These are phyloP conservation scores for Rhogogaster chlorosoma DNA, from an alignment of 2,888 invertebrate species.

Conservation along the genomic window DNA sequence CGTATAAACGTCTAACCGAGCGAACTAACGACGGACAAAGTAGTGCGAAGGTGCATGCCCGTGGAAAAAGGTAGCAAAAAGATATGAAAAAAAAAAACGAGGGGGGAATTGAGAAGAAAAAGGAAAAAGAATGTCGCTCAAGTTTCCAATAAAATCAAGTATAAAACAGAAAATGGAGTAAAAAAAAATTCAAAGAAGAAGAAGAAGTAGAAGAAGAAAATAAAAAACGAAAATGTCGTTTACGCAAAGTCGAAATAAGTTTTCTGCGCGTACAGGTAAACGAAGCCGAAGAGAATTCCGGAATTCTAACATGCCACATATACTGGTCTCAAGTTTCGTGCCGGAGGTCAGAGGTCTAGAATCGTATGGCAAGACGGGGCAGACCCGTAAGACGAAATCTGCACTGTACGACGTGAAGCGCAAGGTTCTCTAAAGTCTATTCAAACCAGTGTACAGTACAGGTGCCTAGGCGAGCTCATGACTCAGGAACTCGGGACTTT, in stretches of 20 bases:
- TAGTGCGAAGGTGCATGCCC: not conserved
- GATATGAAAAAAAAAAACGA: not conserved
- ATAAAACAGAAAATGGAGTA: too few relatives aligned
- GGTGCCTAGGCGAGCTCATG: not conserved
- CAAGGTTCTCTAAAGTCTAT: slow-evolving; percentile 29
- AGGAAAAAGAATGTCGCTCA: not conserved
- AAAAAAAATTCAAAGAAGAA: too few relatives aligned
- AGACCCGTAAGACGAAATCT: slow-evolving; percentile 4
- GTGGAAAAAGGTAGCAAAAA: not conserved
- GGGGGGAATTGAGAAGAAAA: not conserved
- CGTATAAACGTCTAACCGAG: not conserved
- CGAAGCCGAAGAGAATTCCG: not conserved
- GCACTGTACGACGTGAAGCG: not conserved
- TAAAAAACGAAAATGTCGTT: not conserved
- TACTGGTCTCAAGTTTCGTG: not conserved
- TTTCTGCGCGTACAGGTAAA: not conserved
- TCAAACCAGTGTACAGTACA: not conserved
- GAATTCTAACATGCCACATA: not conserved
- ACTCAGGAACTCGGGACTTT: not conserved
- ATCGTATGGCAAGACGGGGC: not conserved
- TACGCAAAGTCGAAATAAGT: not conserved
- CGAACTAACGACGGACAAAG: not conserved
- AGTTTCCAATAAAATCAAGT: not conserved
- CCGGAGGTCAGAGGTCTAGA: not conserved
- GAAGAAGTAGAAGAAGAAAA: not conserved